Base-by-base conservation (phyloP, 1,140 invertebrate genomes). In the Oedothorax gibbosus region DNA sequence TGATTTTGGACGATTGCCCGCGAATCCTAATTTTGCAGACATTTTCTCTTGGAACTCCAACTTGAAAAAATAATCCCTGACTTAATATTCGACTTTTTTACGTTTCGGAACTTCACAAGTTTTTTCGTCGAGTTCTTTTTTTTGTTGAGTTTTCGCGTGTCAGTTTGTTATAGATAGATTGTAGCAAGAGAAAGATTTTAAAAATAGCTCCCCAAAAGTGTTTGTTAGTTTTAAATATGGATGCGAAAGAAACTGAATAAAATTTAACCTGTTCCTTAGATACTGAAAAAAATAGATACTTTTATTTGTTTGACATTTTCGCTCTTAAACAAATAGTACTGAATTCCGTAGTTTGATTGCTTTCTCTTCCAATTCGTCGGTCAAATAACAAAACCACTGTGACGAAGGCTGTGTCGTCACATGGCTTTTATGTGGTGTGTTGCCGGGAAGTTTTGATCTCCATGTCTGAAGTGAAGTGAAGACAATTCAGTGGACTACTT, bases 1-100 rank as follows among this genome's bases (percentile, higher is more conserved):
- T 54, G 50, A 71, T 60, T 60, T 71, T 81, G 78, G 78, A 65
- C 6, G 20, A 71, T 10, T 71, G 78, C 78, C 78, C 51, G 14
- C 18, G 50, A 80, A 54, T 20, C 51, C 12, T 14, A 60, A 71
- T 71, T 71, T 60, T 18, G 78, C 53, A 18, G 15, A 51, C 54
- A 71, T 68, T 81, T 71, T 50, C 54, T 66, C 49, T 5, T 15
- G 57, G 18, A 75, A 57, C 72, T n/a, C 51, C 20, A 15, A 62
- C 15, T 15, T 50, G 7, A 21, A 64, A 64, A 77, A 56, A 60
- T 53, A 71, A 71, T 53, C 12, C 50, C 50, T 71, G 51, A 71
- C 69, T 71, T 71, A 71, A 71, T 71, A 53, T 71, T 71, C 21
- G 20, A 75, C 10, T 75, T 14, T 49, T 75, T 75, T 62, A 18